These are phyloP conservation scores for Spinus pinus DNA, from an alignment of 2,797 vertebrate species.

Conservation along the genomic window DNA sequence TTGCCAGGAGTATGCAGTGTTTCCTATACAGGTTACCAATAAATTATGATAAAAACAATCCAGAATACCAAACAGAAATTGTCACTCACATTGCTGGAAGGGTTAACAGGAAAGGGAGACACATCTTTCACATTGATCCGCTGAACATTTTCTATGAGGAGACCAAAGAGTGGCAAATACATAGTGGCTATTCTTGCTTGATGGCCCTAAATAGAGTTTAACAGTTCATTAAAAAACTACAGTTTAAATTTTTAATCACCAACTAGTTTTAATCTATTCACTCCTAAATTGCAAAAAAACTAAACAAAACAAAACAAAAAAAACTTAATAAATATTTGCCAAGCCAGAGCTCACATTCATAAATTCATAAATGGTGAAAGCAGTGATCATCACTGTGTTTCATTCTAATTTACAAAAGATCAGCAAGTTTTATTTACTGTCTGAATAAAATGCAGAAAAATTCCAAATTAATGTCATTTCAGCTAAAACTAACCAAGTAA, in stretches of 20 bases:
- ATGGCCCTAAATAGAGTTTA: constrained; percentile 82
- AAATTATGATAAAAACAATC: neutral
- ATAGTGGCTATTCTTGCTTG: constrained; percentile 93
- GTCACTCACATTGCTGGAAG: constrained; percentile 81
- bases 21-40: neutral
- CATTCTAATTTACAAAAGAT: neutral
- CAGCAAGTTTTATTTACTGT: neutral
- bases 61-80: neutral
- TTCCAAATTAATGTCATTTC: neutral
- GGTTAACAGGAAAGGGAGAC: constrained; percentile 78
- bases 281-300: neutral
- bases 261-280: neutral
- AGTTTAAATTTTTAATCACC: neutral
- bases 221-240: neutral
- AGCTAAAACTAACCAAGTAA: neutral
- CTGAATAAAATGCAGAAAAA: neutral
- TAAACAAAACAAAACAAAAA: neutral
- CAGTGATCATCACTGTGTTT: neutral
- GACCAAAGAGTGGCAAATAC: constrained; percentile 92
- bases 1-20: neutral
- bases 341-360: neutral
- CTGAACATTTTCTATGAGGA: constrained; percentile 95
- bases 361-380: neutral
- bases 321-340: neutral
- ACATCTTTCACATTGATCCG: constrained; percentile 89